Evolutionary conservation across 1,140 invertebrate genomes (phyloP).

Genomic region (Eupristina koningsbergeri): DNA sequence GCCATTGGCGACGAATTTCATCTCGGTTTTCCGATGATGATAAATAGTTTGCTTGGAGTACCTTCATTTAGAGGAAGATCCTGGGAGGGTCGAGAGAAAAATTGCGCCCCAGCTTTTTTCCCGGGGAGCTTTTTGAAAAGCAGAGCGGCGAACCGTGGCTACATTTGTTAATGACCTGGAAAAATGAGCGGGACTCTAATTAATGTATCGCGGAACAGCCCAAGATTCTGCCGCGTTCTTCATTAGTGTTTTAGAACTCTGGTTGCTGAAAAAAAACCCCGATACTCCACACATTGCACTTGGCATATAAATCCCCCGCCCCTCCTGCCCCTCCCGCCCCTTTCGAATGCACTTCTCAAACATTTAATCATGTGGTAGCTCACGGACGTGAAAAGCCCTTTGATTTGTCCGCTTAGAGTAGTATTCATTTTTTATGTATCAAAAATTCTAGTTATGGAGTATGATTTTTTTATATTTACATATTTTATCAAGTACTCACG

Average conservation of each 20-base stretch:
- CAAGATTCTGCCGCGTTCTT: slow-evolving; percentile 34
- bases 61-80: neutral
- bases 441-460: neutral
- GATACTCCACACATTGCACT: neutral
- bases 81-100: neutral
- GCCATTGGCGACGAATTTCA: neutral
- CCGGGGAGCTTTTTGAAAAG: neutral
- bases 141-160: neutral
- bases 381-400: neutral
- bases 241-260: slow-evolving; percentile 41
- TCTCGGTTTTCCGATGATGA: neutral
- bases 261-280: neutral
- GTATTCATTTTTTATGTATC: neutral
- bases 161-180: slow-evolving; percentile 42
- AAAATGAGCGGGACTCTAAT: slow-evolving; percentile 41
- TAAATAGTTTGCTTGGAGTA: neutral
- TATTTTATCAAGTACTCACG: neutral
- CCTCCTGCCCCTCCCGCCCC: neutral
- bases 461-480: neutral
- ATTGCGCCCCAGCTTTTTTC: neutral
- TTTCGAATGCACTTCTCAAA: no score
- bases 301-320: neutral
- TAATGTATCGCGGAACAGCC: slow-evolving; percentile 35
- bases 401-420: neutral
- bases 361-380: slow-evolving; percentile 13